Base-by-base conservation (phyloP, 2,113 vertebrate species). In the Fulmarus glacialis region DNA sequence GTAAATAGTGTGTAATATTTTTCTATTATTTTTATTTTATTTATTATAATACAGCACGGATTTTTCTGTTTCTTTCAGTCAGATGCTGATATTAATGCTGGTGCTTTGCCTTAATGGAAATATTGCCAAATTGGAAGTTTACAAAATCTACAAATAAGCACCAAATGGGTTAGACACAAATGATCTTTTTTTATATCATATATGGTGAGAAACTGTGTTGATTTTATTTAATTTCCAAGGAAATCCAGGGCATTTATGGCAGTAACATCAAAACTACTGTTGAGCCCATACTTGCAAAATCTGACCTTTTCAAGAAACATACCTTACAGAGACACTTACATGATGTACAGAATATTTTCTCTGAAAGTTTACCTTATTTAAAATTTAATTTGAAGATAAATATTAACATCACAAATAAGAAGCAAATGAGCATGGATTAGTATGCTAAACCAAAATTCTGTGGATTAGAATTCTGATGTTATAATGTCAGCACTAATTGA, bases 401-500 rank as follows among this genome's bases (percentile, higher is more conserved):
- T 79, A 93, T 75, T 96, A 93, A 63, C 18, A 93, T 74, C 19
- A 89, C 12, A 92, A 94, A 84, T 47, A 90, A 91, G 59, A 93
- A 95, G 47, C 8, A 97, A 97, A 74, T n/a, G 45, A 63, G 27
- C 30, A 48, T 34, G 43, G 32, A 84, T 97, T 88, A 95, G 59
- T 87, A 93, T 80, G 75, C 73, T 26, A 43, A 95, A 83, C 64
- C 4, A 34, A 36, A 82, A 64, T 87, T 96, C 52, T 91, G 82
- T 89, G 77, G 32, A 90, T 98, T 97, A 78, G 14, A 95, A 62
- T 82, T 87, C 63, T 90, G 48, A 95, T 4, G 1, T 75, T 92
- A n/a, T 50, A 95, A 95, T 87, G 59, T 78, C 89, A 91, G 48
- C 6, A 6, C 45, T 96, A 89, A 96, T 82, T 97, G 91, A 96